Base-by-base conservation (phyloP, 2,113 vertebrate genomes). In the Arvicanthis niloticus region DNA sequence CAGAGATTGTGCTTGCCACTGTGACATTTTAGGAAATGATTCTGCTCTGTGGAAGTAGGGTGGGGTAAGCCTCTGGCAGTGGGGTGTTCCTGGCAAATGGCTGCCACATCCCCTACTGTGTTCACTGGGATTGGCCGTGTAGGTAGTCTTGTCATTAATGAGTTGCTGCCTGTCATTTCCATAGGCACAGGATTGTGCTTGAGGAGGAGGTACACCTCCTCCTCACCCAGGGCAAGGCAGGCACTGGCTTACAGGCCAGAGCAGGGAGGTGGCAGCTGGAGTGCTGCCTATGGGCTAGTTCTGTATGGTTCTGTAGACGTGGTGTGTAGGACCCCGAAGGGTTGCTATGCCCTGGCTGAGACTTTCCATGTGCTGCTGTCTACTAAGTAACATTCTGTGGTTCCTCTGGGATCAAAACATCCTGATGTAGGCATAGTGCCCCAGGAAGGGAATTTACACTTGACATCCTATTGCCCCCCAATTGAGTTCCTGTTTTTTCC, bases 231-330 rank as follows among this genome's bases (percentile, higher is more conserved):
- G 89, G 45, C 58, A 78, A 8, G 58, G 17, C 4, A 0, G 48
- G 45, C 1, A 51, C 45, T 53, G 29, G 29, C 1, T 37, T 15
- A 16, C 5, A 2, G 26, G 19, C 22, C 1, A 0, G 1, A 1
- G 45, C 34, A 4, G 40, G 13, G 0, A 9, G 31, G 42, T 37
- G 16, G 88, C 1, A 45, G 48, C 22, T 17, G 5, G 62, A 75
- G 45, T 7, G 58, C 70, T 11, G 58, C 31, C 37, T 0, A 1
- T 0, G 16, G 70, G 26, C 65, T 58, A 26, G 13, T 42, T 67
- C 45, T 2, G n/a, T 12, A 21, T 8, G 2, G n/a, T 7, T 80
- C 42, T 73, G 51, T 45, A 68, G 42, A 19, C 3, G 22, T 56
- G 24, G 51, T 3, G 13, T 45, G 45, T 45, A 45, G 45, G 45